Evolutionary conservation across 2,113 vertebrate species (phyloP), one percentile per base, ranked within the genome.

Genomic region (Haemorhous mexicanus): DNA sequence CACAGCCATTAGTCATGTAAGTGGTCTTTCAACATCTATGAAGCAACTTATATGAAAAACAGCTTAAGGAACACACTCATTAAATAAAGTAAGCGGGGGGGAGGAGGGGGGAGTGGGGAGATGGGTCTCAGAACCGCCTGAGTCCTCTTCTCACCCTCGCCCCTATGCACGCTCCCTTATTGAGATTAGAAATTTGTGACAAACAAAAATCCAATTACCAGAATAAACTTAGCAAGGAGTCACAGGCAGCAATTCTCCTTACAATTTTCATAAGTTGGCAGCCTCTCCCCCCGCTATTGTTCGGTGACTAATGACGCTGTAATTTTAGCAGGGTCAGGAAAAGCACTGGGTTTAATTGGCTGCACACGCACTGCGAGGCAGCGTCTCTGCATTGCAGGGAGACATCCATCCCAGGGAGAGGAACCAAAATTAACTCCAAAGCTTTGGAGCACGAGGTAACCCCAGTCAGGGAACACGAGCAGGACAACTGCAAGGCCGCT

Each of bases 261-360:
- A 52, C 16, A 33, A n/a, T 92, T 93, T 95, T 61, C 56, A 24
- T 55, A 90, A 94, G 23, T 3, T 92, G 88, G 73, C 92, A 95
- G 79, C 32, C 80, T 94, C 59, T 64, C 63, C 22, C 46, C 44
- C 41, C 0, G 4, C 94, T 86, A 68, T 93, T 93, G 82, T 92
- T 93, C 4, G 0, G 61, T 85, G 85, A 96, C 85, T 94, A 95
- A 93, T 67, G 79, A 84, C 0, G 1, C 69, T 90, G 94, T 83
- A 95, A 96, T 94, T 90, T 94, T 74, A 95, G 90, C 76, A 81
- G 61, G 75, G 72, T 86, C 85, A 90, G 90, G 85, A 86, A 84
- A 90, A 93, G 92, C 90, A 20, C 61, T 58, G 83, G 59, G 47
- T 92, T 81, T 93, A 96, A 96, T 80, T 93, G 92, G 47, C 93